Evolutionary conservation across 2,797 vertebrate genomes (phyloP).

Genomic region (Hydrolagus colliei): DNA sequence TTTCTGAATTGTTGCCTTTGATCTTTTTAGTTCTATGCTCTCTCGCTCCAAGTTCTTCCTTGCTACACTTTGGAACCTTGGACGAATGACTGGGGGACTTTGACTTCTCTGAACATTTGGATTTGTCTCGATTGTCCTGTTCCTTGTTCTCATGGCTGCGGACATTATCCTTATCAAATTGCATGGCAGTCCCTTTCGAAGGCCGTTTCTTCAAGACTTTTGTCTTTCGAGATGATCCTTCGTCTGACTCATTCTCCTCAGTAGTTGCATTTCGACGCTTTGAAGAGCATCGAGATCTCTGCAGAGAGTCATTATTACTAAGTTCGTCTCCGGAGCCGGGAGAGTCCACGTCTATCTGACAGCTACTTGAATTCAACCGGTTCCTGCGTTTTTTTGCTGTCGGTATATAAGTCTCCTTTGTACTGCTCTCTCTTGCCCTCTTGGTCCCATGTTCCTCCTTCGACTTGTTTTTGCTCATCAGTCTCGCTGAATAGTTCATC

Average conservation of each 20-base stretch:
- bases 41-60: conserved; percentile 25
- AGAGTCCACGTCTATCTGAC: conserved; percentile 54
- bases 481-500: conserved; percentile 84
- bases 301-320: not conserved
- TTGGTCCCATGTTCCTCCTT: conserved; percentile 50
- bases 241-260: conserved; percentile 59
- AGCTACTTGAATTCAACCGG: conserved; percentile 47
- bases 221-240: conserved; percentile 37
- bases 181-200: conserved; percentile 46
- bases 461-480: conserved; percentile 52
- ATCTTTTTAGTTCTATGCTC: conserved; percentile 37
- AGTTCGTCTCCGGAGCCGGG: conserved; percentile 72
- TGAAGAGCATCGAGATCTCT: not conserved
- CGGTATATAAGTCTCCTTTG: conserved; percentile 58
- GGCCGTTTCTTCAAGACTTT: conserved; percentile 37
- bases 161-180: conserved; percentile 44
- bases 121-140: conserved; percentile 34
- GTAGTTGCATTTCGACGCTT: not conserved
- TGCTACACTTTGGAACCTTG: conserved; percentile 44
- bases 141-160: conserved; percentile 38
- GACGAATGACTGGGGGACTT: conserved; percentile 41
- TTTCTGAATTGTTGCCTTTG: conserved; percentile 39
- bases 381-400: conserved; percentile 59
- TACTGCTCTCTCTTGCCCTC: conserved; percentile 42
- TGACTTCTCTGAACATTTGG: conserved; percentile 41